Evolutionary conservation across 2,797 vertebrate genomes (phyloP).

Genomic region (Falco novaeseelandiae): DNA sequence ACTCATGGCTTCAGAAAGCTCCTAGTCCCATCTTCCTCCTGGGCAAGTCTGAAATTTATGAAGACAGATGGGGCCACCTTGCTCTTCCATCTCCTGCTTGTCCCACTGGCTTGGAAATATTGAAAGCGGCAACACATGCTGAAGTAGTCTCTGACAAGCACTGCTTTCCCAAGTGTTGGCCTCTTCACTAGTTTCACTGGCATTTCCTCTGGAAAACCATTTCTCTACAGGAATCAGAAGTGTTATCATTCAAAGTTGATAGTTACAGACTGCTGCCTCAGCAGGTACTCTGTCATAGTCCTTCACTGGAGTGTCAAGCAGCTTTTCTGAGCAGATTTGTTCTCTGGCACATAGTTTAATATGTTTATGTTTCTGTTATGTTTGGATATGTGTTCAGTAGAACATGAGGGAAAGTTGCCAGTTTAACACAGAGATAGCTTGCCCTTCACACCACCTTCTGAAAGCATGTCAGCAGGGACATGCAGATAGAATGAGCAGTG

Average conservation of each 20-base stretch:
- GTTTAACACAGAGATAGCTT: not conserved
- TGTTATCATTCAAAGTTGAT: not conserved
- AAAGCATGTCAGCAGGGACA: not conserved
- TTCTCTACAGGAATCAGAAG: not conserved
- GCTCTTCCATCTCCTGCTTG: not conserved
- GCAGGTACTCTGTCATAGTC: not conserved
- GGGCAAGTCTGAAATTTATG: not conserved
- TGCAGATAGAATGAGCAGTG: not conserved
- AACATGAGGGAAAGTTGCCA: not conserved
- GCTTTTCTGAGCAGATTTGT: conserved; percentile 3
- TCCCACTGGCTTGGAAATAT: not conserved
- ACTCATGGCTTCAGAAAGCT: not conserved
- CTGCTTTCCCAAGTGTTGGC: not conserved
- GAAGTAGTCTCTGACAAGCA: not conserved
- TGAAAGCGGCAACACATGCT: not conserved
- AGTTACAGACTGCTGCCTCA: not conserved
- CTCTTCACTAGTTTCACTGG: not conserved
- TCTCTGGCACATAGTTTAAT: not conserved
- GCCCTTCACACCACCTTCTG: not conserved
- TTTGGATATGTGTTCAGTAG: not conserved
- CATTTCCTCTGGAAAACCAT: conserved; percentile 8
- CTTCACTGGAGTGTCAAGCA: not conserved
- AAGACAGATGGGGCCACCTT: not conserved
- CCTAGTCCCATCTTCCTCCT: not conserved
- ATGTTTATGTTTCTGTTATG: not conserved